These are phyloP conservation scores for Emys orbicularis DNA, from an alignment of 2,797 vertebrate genomes.

Conservation along the genomic window DNA sequence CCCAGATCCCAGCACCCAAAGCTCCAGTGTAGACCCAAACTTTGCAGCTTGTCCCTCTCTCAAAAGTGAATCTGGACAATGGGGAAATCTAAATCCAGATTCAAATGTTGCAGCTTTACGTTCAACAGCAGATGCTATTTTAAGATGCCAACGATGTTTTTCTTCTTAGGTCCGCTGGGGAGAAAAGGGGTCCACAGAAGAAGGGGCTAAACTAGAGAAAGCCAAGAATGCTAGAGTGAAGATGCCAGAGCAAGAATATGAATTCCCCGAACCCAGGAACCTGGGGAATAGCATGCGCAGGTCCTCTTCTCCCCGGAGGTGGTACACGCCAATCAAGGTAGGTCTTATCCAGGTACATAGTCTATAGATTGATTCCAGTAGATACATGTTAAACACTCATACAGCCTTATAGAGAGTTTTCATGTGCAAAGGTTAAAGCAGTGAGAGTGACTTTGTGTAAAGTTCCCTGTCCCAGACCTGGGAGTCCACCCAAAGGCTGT, in stretches of 20 bases:
- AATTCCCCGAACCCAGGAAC: conserved; percentile 82
- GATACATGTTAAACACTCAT: not conserved
- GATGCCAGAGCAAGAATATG: conserved; percentile 96
- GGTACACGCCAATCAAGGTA: conserved; percentile 99
- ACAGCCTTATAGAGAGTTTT: not conserved
- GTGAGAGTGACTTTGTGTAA: not conserved
- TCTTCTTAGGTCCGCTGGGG: conserved; percentile 95
- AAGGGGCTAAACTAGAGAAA: conserved; percentile 97
- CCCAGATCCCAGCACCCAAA: not conserved
- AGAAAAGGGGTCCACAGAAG: conserved; percentile 97
- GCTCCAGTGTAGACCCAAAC: not conserved
- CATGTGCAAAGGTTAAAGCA: not conserved
- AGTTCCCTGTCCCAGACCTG: not conserved
- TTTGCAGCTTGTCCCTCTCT: not conserved
- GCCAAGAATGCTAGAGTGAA: conserved; percentile 97
- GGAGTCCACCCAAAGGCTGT: not conserved
- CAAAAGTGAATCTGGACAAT: not conserved
- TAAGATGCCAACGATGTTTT: not conserved
- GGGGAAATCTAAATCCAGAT: accelerated
- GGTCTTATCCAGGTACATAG: accelerated
- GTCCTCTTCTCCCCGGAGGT: conserved; percentile 87
- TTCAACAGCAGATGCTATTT: not conserved
- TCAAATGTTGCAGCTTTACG: not conserved
- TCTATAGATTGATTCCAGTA: not conserved
- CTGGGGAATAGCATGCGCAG: conserved; percentile 90